phyloP scores from a whole-genome alignment of 2,113 vertebrate species.

The Ginglymostoma cirratum region DNA sequence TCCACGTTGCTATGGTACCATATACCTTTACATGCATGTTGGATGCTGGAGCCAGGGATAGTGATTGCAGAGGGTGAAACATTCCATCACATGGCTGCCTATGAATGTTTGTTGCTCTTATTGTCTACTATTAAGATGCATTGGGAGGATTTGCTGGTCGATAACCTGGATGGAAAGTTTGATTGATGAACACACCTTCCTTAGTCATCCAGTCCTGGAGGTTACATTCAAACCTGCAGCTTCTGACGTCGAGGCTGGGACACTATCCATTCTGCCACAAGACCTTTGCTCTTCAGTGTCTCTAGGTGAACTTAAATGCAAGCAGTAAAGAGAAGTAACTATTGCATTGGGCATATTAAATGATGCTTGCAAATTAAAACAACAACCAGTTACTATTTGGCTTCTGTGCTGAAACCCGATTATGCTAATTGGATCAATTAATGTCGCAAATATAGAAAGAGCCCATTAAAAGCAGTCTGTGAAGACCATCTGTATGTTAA shows the following conservation, averaged over 20 bases:
- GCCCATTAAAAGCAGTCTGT: background rate
- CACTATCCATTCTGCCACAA: background rate
- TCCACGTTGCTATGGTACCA: background rate
- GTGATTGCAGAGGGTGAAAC: background rate
- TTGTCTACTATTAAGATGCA: background rate
- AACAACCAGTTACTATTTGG: background rate
- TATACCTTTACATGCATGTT: background rate
- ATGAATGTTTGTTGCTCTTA: background rate
- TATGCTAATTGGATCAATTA: constrained; percentile 6
- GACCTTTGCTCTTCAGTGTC: background rate
- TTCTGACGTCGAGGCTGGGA: background rate
- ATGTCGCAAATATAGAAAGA: background rate
- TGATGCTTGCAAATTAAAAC: background rate
- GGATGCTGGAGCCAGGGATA: background rate
- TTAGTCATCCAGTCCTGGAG: background rate
- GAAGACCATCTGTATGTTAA: background rate
- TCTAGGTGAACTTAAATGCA: background rate
- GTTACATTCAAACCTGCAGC: background rate
- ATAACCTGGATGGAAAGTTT: background rate
- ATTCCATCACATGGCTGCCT: background rate
- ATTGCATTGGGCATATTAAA: background rate
- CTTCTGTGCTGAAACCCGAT: background rate
- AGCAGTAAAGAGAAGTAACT: background rate
- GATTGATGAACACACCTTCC: background rate
- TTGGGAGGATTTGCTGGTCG: background rate